Base-by-base conservation (phyloP, 2,888 invertebrate genomes). In the Hoplodrina ambigua region DNA sequence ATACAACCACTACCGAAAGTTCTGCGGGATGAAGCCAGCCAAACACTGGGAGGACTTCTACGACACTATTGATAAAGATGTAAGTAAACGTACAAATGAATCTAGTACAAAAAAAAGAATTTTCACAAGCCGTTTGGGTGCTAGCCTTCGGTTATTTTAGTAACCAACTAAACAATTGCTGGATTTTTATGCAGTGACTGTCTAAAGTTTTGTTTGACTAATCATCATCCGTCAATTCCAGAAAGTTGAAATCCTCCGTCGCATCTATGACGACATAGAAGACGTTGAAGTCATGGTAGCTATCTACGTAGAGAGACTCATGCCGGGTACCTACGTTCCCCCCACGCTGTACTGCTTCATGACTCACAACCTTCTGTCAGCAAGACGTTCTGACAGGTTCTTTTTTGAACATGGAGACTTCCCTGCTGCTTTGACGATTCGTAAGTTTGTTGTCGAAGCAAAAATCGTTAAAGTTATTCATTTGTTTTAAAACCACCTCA, bases 1-100 rank as follows among this genome's bases (percentile, higher is more conserved):
- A 15, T 98, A 98, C 93, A 98, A 98, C 97, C 97, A 97, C 87
- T 98, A 97, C 94, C 96, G 98, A 71, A 97, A 97, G 92, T 97
- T 97, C 94, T 98, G 98, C 85, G 98, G 98, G 0, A 93, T 98
- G 69, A 97, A 97, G 0, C 96, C 96, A 30, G 97, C 97, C 0
- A 96, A 97, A 72, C 96, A 95, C 19, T 98, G 97, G 87, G 97
- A 97, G 33, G 98, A 97, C 83, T 96, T 98, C 84, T 96, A 97
- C 69, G 98, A 97, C 56, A 97, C 97, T 44, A 98, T 98, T 62
- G 82, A 86, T 58, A 84, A 86, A 67, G 88, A 90, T 72, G 91
- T 90, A 69, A 81, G 80, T 80, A 46, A 3, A 2, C 17, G 6
- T 37, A 8, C 8, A 1, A 37, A 37, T 1, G 7, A 15, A 15